Conservation (phyloP, 2,113 vertebrate species). For the Serinus canaria region DNA sequence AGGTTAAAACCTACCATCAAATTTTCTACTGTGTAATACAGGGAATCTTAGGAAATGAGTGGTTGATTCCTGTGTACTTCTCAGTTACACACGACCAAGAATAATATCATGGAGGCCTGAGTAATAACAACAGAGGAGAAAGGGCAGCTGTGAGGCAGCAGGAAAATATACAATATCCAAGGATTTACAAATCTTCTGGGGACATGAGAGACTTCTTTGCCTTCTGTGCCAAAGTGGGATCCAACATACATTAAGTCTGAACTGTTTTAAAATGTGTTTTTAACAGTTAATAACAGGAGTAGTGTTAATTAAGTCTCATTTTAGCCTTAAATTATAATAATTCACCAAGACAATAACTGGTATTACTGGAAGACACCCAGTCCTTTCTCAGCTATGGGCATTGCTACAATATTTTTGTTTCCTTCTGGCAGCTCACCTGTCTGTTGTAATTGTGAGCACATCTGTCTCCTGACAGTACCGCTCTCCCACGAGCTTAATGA, state of each 20-base stretch:
- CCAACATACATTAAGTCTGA: not conserved
- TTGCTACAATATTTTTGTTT: not conserved
- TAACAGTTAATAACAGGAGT: not conserved
- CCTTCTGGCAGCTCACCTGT: constrained; percentile 77
- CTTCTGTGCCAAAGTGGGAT: not conserved
- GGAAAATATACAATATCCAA: not conserved
- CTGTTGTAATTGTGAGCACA: constrained; percentile 83
- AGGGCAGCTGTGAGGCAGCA: not conserved
- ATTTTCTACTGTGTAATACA: not conserved
- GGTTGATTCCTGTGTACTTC: not conserved
- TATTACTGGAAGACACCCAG: not conserved
- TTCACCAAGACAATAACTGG: not conserved
- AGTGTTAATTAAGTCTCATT: not conserved
- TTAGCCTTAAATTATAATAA: not conserved
- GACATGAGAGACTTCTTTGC: not conserved
- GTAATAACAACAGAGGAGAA: not conserved
- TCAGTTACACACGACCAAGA: not conserved
- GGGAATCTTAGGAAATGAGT: not conserved
- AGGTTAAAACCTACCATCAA: not conserved
- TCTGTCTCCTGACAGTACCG: constrained; percentile 84
- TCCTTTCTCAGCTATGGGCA: not conserved
- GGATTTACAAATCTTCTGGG: not conserved
- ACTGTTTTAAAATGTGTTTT: not conserved
- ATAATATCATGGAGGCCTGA: not conserved
- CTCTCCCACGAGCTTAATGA: constrained; percentile 86